Evolutionary conservation across 2,113 vertebrate species (phyloP).

Genomic region (Melanostigma gelatinosum): DNA sequence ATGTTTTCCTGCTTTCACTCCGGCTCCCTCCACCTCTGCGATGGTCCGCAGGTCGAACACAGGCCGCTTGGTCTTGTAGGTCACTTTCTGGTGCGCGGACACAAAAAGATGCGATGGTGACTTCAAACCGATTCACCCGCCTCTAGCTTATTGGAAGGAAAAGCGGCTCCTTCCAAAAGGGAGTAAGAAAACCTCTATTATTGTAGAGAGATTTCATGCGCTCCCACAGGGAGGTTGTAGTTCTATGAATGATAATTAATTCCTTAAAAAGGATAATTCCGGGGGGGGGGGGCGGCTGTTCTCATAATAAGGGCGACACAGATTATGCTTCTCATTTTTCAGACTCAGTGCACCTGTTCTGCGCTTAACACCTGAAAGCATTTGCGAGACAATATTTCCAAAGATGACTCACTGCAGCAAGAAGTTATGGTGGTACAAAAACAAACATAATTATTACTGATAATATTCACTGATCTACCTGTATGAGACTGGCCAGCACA

Average conservation of each 20-base stretch:
- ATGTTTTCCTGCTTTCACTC: constrained; percentile 92
- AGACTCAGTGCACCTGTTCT: background rate
- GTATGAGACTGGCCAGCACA: constrained; percentile 93
- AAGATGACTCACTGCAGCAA: background rate
- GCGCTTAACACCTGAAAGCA: background rate
- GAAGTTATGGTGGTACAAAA: background rate
- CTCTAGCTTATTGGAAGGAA: background rate
- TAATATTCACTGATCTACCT: constrained; percentile 80
- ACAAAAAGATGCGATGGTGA: background rate
- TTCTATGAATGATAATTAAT: constrained; percentile 1
- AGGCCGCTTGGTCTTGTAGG: constrained; percentile 92
- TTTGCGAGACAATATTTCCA: background rate
- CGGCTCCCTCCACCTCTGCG: constrained; percentile 92
- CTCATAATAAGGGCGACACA: constrained; percentile 1
- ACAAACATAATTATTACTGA: background rate
- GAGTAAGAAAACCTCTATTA: background rate
- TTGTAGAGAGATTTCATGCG: background rate
- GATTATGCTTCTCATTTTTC: background rate
- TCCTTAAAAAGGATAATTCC: constrained; percentile 10
- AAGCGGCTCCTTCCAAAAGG: background rate
- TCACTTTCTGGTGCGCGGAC: constrained; percentile 87
- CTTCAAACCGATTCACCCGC: background rate
- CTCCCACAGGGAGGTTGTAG: background rate
- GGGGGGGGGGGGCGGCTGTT: background rate
- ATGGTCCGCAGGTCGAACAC: constrained; percentile 93